A percentile compares a stretch with the other conserved stretches of the same genome.
phyloP scores from a whole-genome alignment of 2,797 vertebrate genomes.

The Aldrovandia affinis region DNA sequence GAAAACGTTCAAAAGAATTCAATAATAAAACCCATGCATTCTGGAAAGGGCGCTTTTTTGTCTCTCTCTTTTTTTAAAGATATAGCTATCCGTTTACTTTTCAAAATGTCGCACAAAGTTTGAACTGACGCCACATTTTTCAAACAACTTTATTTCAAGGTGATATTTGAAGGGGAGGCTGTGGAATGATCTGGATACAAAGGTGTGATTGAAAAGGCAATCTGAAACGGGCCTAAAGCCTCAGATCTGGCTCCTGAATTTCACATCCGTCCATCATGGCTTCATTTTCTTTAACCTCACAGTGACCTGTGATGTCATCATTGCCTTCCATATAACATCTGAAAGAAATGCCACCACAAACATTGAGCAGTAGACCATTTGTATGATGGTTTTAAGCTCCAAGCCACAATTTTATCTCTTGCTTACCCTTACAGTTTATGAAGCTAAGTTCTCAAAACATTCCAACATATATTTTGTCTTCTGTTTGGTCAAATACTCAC shows the following conservation, averaged over 20 bases:
- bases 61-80: background rate
- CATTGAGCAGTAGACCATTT: conserved; percentile 31
- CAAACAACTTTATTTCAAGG: conserved; percentile 20
- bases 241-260: background rate
- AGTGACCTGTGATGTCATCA: conserved; percentile 42
- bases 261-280: background rate
- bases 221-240: background rate
- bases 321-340: conserved; percentile 20
- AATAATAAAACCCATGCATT: conserved; percentile 35
- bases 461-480: conserved; percentile 31
- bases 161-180: background rate
- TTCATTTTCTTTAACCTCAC: conserved; percentile 34
- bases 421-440: conserved; percentile 32
- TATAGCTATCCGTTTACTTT: conserved; percentile 20
- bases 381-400: conserved; percentile 27
- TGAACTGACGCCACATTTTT: conserved; percentile 15
- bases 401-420: conserved; percentile 36
- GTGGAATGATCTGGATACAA: background rate
- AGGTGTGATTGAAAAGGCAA: background rate
- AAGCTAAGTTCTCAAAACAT: conserved; percentile 33
- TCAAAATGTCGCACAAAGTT: conserved; percentile 14
- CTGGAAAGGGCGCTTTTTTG: conserved; percentile 20
- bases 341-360: conserved; percentile 28
- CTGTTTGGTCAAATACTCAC: conserved; percentile 29
- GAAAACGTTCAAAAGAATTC: conserved; percentile 39